Evolutionary conservation across 1,140 invertebrate species (phyloP), one percentile per base, ranked within the genome.

Genomic region (Euura saliciscinereae): DNA sequence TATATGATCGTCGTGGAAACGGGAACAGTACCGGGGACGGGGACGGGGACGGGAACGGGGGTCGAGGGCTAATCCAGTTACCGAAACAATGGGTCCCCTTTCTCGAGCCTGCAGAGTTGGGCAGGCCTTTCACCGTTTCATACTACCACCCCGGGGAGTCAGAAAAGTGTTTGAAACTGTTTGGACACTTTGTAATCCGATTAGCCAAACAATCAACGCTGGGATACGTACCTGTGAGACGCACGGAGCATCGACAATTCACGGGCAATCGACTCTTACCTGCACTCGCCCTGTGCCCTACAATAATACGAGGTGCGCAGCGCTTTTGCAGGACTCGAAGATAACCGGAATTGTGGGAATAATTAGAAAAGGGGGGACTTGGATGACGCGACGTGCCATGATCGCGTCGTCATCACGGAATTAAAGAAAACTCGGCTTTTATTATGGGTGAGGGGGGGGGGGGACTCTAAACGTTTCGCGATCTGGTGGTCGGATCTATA

Each of bases 371-470:
- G 28, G 28, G 28, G 28, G 1, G 28, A 28, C 28, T 28, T 28
- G 28, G 28, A 28, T 28, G 28, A 28, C 28, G 28, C 28, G 28
- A 28, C 28, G 28, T 28, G 28, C 28, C 28, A 59, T 59, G 8
- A 59, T 59, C 51, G 51, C 51, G 51, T 59, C 51, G 51, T 59
- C 51, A 59, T 59, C 51, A 59, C 51, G 51, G 13, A 59, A 59
- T 59, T 59, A 59, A 59, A 59, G 51, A 59, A 59, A 59, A 59
- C 51, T 59, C 51, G 51, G 13, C 8, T 59, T 59, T 59, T 59
- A 59, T 59, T 28, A 28, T 1, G 28, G 28, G 28, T 0, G 1
- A 0, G 51, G 51, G 28, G 28, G 28, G 1, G 6, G 51, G 51
- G 51, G 28, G 1, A 28, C 51, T 59, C 51, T 59, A 8, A 59